Percentiles rank a stretch among this genome's conserved stretches.
phyloP scores from a whole-genome alignment of 1,140 invertebrate species.

The Aporrectodea caliginosa region DNA sequence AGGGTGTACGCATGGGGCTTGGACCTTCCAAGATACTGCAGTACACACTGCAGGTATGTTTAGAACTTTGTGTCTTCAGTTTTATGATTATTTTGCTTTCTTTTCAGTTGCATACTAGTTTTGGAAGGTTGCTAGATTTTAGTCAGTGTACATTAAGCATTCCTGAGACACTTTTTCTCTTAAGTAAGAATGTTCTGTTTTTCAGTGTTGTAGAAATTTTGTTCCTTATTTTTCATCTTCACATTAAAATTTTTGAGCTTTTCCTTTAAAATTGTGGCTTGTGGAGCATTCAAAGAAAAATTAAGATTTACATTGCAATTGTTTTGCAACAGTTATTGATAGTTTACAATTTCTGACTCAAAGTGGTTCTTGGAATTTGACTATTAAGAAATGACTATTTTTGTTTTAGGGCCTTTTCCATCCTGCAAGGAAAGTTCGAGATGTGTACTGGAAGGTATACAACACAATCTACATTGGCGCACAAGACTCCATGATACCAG shows the following conservation, averaged over 20 bases:
- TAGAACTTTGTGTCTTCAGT: background rate
- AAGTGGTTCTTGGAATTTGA: too few relatives aligned
- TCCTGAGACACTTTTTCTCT: too few relatives aligned
- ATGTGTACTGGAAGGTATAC: constrained; percentile 98
- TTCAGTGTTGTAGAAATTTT: too few relatives aligned
- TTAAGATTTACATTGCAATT: too few relatives aligned
- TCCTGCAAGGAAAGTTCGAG: constrained; percentile 95
- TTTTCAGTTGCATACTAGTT: background rate
- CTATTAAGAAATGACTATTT: too few relatives aligned
- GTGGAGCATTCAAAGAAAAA: too few relatives aligned
- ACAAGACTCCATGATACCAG: constrained; percentile 95
- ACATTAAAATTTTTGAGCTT: too few relatives aligned
- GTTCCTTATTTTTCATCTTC: too few relatives aligned
- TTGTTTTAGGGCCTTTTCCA: constrained; percentile 92
- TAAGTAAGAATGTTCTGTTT: too few relatives aligned
- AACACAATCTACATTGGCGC: constrained; percentile 98
- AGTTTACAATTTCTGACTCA: too few relatives aligned
- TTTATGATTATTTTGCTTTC: background rate
- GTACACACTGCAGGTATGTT: constrained; percentile 80
- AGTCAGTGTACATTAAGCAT: background rate
- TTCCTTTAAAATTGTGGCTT: too few relatives aligned
- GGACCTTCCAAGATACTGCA: constrained; percentile 95
- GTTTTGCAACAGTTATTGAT: too few relatives aligned
- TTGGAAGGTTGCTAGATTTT: background rate
- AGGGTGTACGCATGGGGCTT: constrained; percentile 90